Conservation (phyloP, 53 echinoderm and acorn worm species). For the Holothuria leucospilota region DNA sequence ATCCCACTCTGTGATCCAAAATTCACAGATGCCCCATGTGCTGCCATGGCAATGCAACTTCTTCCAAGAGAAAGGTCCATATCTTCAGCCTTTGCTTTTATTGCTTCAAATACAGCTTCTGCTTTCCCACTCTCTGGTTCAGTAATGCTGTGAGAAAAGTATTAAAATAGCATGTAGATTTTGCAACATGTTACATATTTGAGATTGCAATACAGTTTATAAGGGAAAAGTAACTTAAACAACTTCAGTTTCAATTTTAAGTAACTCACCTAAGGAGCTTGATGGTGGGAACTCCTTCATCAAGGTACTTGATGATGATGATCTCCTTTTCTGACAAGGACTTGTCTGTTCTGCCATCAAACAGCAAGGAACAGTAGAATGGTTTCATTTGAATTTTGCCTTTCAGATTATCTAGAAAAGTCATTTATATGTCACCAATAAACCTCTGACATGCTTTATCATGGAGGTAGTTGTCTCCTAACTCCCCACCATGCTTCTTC, state of each 20-base stretch:
- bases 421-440: neutral
- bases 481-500: conserved; percentile 17
- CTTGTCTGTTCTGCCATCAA: too few relatives aligned
- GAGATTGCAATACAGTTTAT: too few relatives aligned
- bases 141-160: conserved; percentile 52
- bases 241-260: too few relatives aligned
- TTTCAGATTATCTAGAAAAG: conserved; percentile 13
- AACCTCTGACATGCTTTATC: neutral
- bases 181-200: too few relatives aligned
- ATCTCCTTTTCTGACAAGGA: too few relatives aligned
- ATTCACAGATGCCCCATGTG: conserved; percentile 66
- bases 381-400: conserved; percentile 4
- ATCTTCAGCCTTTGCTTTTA: conserved; percentile 41
- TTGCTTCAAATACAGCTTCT: conserved; percentile 45
- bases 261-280: too few relatives aligned
- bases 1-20: conserved; percentile 58
- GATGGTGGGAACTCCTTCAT: too few relatives aligned
- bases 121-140: conserved; percentile 52
- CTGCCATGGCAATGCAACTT: conserved; percentile 61
- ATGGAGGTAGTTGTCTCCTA: conserved; percentile 10
- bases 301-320: too few relatives aligned
- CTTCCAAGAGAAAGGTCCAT: conserved; percentile 46
- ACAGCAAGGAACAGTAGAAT: conserved; percentile 39
- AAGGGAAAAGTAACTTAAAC: too few relatives aligned
- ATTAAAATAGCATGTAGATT: too few relatives aligned